Base-by-base conservation (phyloP, 2,113 vertebrate species). In the Pitta sordida region DNA sequence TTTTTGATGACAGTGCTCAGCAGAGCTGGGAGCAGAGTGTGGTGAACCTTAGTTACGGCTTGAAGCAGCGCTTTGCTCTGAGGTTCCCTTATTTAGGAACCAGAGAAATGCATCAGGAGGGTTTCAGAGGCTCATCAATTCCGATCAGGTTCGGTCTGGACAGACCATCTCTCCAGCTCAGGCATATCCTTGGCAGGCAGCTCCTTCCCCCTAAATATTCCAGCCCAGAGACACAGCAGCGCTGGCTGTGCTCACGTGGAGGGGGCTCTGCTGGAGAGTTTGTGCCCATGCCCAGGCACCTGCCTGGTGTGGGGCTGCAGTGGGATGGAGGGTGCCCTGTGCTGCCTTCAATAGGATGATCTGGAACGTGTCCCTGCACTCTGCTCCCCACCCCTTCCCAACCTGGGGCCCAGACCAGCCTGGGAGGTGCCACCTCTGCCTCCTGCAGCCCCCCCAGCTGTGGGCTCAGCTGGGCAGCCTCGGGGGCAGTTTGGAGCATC, bases 121-220 rank as follows among this genome's bases (percentile, higher is more conserved):
- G 56, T 90, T 90, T 8, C 86, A 69, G 80, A 37, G 71, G 13
- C 58, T 95, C 93, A 88, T 90, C 88, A 94, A 80, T 93, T 95
- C 94, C 0, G 3, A 18, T 94, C 93, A 95, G 91, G 94, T 94
- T 84, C 12, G 3, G 86, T 80, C 83, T 93, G 94, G 94, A 76
- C 93, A 21, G 9, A 2, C 4, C 0, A 58, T 60, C 80, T 44
- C 91, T 86, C 71, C 83, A 56, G 91, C 62, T 90, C 91, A 58
- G 82, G 78, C 46, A 20, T 11, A 67, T 74, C 85, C 88, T 79
- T 88, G 93, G 79, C 93, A 80, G 86, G 94, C 79, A 74, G 88
- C 59, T 83, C 55, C 91, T 64, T 55, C 49, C n/a, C n/a, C 43
- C 62, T 34, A 49, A 67, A 81, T 64, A 53, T 5, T 17, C 56